Evolutionary conservation across 1,140 invertebrate genomes (phyloP), one percentile per base, ranked within the genome.

Genomic region (Atta cephalotes): DNA sequence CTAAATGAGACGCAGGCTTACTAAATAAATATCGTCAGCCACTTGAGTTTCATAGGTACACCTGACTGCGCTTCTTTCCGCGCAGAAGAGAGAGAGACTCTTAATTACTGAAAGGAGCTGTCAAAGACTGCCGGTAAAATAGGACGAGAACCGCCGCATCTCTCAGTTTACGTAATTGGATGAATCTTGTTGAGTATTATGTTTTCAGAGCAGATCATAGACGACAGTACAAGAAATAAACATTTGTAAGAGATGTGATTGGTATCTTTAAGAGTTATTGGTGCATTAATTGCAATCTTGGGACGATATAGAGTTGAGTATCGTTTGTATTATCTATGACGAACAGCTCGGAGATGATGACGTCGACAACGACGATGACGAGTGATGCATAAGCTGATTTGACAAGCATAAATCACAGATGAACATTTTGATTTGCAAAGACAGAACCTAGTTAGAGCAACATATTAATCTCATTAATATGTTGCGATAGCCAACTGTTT

Each of bases 361-460:
- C 18, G 35, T 58, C 51, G 51, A 39, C 18, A 16, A 68, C 14
- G 49, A 68, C 21, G 51, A 35, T 53, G 74, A 86, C 65, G 35
- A 71, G 21, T 56, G 71, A 35, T 25, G 18, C 28, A 63, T 89
- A 91, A 91, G 88, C 90, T 66, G 89, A 91, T 91, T 91, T 89
- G 35, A 21, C 87, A 74, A 74, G 66, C 87, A 66, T 81, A 91
- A 91, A 91, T 89, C 72, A 89, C 18, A 51, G 28, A 89, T 45
- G 65, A 10, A 16, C 65, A 45, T 45, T 85, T 85, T 63, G 71
- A 85, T 62, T 84, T 25, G 4, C 35, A 21, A 35, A 25, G n/a
- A 63, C 62, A 14, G 35, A 70, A 81, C 16, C 31, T 39, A 39
- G 18, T 53, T 45, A 14, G 5, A 31, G 9, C 25, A 7, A 6